Percentiles rank a stretch among this genome's conserved stretches.
Conservation (phyloP, 2,888 invertebrate genomes). For the Agrotis segetum region DNA sequence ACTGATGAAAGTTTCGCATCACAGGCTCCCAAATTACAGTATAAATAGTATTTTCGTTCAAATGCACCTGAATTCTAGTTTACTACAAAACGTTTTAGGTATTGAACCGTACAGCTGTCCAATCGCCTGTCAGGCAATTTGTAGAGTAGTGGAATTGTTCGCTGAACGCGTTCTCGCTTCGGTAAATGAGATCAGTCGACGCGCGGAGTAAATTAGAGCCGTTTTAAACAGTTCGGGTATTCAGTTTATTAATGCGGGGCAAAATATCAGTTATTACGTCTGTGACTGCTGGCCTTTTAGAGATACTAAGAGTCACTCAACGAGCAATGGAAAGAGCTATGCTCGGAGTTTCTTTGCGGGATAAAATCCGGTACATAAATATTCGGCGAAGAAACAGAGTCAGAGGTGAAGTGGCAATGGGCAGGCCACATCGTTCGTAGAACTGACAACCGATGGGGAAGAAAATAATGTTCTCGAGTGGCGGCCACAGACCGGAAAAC, state of each 20-base stretch:
- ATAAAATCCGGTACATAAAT: too few relatives aligned
- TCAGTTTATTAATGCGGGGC: not conserved
- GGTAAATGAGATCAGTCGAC: constrained; percentile 27
- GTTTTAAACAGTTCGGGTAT: constrained; percentile 2
- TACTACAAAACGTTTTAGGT: constrained; percentile 7
- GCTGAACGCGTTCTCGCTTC: constrained; percentile 11
- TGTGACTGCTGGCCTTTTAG: too few relatives aligned
- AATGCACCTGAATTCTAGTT: not conserved
- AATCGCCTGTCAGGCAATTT: constrained; percentile 1
- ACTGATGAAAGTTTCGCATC: constrained; percentile 5
- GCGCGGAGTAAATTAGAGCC: not conserved
- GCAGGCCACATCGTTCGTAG: too few relatives aligned
- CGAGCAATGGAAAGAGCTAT: too few relatives aligned
- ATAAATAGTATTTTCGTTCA: not conserved
- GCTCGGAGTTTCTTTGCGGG: too few relatives aligned
- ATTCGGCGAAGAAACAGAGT: too few relatives aligned
- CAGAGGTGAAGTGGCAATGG: too few relatives aligned
- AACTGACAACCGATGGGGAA: too few relatives aligned
- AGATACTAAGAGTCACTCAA: too few relatives aligned
- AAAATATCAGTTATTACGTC: too few relatives aligned
- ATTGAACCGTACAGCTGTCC: constrained; percentile 3
- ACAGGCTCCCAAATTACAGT: not conserved
- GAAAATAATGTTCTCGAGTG: too few relatives aligned
- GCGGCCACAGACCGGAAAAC: too few relatives aligned
- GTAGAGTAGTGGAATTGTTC: not conserved